A percentile compares a stretch with the other conserved stretches of the same genome.
Conservation (phyloP, 2,113 vertebrate species). For the Ahaetulla prasina region DNA sequence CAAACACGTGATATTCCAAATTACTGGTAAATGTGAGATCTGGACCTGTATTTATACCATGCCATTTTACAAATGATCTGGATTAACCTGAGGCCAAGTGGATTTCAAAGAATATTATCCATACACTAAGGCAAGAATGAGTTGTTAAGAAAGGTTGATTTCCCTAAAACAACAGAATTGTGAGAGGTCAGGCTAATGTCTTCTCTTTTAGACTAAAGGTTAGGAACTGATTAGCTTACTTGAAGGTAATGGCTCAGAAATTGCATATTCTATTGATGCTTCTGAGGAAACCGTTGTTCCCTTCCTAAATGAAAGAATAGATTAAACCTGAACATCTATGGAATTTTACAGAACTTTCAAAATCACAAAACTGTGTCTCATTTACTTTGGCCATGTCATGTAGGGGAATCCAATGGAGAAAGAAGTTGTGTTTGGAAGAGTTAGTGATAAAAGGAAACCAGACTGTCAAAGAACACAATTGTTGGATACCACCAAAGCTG, state of each 20-base stretch:
- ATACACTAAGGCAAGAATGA: neutral
- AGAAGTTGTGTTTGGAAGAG: neutral
- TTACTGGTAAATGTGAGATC: conserved; percentile 38
- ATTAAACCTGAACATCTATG: neutral
- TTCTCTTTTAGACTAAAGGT: neutral
- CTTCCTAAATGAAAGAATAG: neutral
- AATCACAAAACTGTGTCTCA: neutral
- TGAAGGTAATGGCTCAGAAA: neutral
- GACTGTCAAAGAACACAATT: neutral
- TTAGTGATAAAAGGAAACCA: neutral
- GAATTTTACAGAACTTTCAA: neutral
- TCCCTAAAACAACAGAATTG: neutral
- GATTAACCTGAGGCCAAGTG: neutral
- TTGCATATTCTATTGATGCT: neutral
- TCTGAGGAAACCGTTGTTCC: neutral
- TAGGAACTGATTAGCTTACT: neutral
- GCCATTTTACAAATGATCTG: neutral
- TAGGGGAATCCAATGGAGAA: neutral
- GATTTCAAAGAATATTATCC: neutral
- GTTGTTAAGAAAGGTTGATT: neutral
- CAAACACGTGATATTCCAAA: conserved; percentile 11
- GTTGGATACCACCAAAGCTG: neutral
- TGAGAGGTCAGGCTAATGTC: neutral
- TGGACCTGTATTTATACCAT: conserved; percentile 23
- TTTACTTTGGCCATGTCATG: neutral